Conservation (phyloP, 2,888 invertebrate genomes). For the Caenorhabditis imperialis region DNA sequence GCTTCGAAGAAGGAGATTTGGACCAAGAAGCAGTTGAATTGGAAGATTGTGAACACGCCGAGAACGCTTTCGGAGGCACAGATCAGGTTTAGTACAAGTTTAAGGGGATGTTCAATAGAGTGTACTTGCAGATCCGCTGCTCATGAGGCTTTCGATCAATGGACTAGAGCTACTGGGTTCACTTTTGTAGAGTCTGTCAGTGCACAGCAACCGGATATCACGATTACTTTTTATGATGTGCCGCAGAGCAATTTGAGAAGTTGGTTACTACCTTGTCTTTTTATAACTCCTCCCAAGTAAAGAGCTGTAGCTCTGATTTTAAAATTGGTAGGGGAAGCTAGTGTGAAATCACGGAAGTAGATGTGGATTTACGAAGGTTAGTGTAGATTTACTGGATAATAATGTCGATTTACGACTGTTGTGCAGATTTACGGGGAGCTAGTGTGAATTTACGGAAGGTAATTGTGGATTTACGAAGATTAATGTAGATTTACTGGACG, state of each 20-base stretch:
- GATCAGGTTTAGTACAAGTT: slow-evolving; percentile 39
- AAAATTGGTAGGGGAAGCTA: too few species aligned
- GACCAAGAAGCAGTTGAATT: slow-evolving; percentile 62
- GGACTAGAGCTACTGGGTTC: slow-evolving; percentile 53
- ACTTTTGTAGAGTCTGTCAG: slow-evolving; percentile 47
- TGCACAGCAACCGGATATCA: slow-evolving; percentile 60
- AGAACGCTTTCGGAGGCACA: slow-evolving; percentile 42
- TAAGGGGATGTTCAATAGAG: background rate
- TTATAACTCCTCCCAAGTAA: too few species aligned
- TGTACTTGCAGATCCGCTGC: slow-evolving; percentile 34
- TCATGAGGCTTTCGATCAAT: slow-evolving; percentile 61
- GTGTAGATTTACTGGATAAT: too few species aligned
- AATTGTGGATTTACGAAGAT: too few species aligned
- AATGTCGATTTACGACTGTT: too few species aligned
- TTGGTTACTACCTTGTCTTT: too few species aligned
- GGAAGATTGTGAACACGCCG: slow-evolving; percentile 57
- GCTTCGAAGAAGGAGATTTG: slow-evolving; percentile 60
- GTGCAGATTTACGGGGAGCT: too few species aligned
- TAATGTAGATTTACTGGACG: too few species aligned
- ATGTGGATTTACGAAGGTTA: too few species aligned
- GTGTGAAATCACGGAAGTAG: too few species aligned
- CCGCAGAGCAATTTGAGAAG: slow-evolving; percentile 57
- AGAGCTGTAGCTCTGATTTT: too few species aligned
- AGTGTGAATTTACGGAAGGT: too few species aligned
- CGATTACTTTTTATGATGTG: slow-evolving; percentile 64